These are phyloP conservation scores for Tachysurus fulvidraco DNA, from an alignment of 2,113 vertebrate genomes.

Conservation along the genomic window DNA sequence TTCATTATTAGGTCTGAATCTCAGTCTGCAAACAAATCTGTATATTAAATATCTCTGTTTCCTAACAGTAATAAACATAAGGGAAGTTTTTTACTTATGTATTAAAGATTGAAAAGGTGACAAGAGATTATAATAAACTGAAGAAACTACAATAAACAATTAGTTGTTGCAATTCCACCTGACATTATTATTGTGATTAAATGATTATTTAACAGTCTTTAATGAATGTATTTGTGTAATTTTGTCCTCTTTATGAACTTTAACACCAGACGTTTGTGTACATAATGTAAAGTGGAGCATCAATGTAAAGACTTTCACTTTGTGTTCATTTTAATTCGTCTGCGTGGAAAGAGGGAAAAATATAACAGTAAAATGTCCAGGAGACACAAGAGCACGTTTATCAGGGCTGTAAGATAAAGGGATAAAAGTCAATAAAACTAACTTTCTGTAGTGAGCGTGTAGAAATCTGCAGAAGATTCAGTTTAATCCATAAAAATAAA, in stretches of 20 bases:
- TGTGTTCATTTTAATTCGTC: not conserved
- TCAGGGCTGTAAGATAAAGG: not conserved
- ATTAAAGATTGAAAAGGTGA: not conserved
- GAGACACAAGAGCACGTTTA: not conserved
- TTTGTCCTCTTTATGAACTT: not conserved
- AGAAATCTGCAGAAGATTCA: not conserved
- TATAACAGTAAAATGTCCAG: not conserved
- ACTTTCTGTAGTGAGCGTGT: not conserved
- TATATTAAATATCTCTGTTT: no score
- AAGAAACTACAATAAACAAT: not conserved
- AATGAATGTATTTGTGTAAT: not conserved
- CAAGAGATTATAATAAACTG: not conserved
- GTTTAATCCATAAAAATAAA: not conserved
- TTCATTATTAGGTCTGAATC: not conserved
- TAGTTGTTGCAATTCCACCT: not conserved
- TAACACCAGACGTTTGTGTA: no score
- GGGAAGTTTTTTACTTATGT: no score
- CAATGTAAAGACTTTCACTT: not conserved
- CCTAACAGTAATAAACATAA: no score
- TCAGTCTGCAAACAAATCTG: no score
- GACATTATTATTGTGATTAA: not conserved
- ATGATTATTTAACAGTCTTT: no score
- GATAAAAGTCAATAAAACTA: not conserved
- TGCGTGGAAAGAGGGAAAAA: not conserved
- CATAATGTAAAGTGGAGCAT: not conserved